These are phyloP conservation scores for Capra hircus DNA, from an alignment of 2,113 vertebrate genomes.

Conservation along the genomic window DNA sequence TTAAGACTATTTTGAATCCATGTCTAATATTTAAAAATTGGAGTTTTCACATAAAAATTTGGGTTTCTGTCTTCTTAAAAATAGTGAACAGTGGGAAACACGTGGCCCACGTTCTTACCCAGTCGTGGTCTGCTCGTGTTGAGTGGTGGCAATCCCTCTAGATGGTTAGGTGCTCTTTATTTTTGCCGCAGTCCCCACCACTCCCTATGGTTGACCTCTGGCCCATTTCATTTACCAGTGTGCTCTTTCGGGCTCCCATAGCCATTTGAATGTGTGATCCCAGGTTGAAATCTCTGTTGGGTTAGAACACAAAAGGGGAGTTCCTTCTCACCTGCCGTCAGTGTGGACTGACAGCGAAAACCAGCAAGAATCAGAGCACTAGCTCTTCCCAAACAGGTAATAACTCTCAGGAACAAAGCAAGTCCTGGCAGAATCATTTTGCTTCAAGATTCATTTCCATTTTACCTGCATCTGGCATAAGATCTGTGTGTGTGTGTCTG, in stretches of 20 bases:
- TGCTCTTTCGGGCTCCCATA: neutral
- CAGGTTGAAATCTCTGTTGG: neutral
- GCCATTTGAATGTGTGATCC: neutral
- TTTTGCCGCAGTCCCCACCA: neutral
- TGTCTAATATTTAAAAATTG: neutral
- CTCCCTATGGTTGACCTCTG: no score
- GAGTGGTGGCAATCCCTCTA: neutral
- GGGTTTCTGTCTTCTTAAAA: neutral
- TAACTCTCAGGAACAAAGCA: no score
- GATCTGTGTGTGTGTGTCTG: neutral
- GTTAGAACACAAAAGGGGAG: neutral
- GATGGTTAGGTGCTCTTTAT: neutral
- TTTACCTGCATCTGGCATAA: neutral
- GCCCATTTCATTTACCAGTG: neutral
- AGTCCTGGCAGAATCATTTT: neutral
- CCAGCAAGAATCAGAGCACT: neutral
- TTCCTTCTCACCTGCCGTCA: neutral
- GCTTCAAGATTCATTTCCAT: neutral
- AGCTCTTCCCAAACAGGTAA: neutral
- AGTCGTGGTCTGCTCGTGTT: fast-evolving
- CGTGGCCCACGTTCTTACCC: neutral
- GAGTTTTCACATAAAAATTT: neutral
- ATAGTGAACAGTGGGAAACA: neutral
- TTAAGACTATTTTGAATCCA: neutral
- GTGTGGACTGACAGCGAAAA: neutral